phyloP scores from a whole-genome alignment of 1,140 invertebrate species.

The Cyclargus thomasi region DNA sequence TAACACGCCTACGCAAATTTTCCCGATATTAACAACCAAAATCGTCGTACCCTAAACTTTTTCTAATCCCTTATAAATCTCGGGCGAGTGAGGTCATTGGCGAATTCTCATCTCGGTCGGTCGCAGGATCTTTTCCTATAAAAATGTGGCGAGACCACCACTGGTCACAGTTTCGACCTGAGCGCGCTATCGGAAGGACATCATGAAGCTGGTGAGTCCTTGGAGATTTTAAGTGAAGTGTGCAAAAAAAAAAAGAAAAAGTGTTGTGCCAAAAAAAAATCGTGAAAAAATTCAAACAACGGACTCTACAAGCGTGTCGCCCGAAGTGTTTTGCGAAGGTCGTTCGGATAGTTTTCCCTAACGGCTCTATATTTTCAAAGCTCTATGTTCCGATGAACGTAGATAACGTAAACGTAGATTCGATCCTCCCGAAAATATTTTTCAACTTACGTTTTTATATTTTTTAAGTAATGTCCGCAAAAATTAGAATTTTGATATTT shows the following conservation, averaged over 20 bases:
- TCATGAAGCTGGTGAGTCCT: constrained; percentile 72
- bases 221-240: constrained; percentile 43
- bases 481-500: too few relatives aligned
- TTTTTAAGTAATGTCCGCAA: too few relatives aligned
- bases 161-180: constrained; percentile 54
- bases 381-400: not conserved
- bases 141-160: constrained; percentile 59
- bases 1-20: constrained; percentile 5
- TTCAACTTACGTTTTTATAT: too few relatives aligned
- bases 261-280: constrained; percentile 25
- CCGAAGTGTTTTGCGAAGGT: not conserved
- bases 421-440: too few relatives aligned
- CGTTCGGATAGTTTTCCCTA: not conserved
- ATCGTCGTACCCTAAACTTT: constrained; percentile 20
- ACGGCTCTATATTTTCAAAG: not conserved
- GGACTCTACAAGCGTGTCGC: not conserved
- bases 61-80: constrained; percentile 38
- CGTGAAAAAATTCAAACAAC: not conserved
- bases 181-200: constrained; percentile 59
- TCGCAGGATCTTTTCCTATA: constrained; percentile 65
- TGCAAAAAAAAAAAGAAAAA: constrained; percentile 24
- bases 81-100: constrained; percentile 54
- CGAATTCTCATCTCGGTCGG: constrained; percentile 38
- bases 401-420: not conserved
- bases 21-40: not conserved